These are phyloP conservation scores for Drosophila villosipedis DNA, from an alignment of 2,888 invertebrate genomes.

Conservation along the genomic window DNA sequence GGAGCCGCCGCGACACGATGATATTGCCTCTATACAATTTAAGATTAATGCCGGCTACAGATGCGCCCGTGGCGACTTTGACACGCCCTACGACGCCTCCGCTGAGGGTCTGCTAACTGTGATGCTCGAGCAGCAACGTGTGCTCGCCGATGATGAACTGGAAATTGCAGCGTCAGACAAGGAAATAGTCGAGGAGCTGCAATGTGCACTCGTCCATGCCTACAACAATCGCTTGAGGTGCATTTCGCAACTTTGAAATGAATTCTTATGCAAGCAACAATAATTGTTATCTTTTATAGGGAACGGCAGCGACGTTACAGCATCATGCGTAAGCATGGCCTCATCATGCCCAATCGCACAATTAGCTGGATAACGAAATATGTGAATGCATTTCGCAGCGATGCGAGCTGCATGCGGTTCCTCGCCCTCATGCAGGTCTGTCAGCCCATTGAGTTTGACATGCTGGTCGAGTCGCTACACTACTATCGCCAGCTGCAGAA, in stretches of 20 bases:
- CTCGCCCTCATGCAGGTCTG: constrained; percentile 91
- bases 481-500: constrained; percentile 89
- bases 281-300: constrained; percentile 56
- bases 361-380: constrained; percentile 90
- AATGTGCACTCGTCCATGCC: constrained; percentile 89
- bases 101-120: constrained; percentile 89
- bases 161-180: constrained; percentile 36
- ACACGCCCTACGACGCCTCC: constrained; percentile 92
- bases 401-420: constrained; percentile 86
- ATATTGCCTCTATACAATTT: constrained; percentile 86
- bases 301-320: constrained; percentile 91
- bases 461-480: constrained; percentile 91
- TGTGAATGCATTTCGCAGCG: constrained; percentile 87
- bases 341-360: constrained; percentile 90
- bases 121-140: constrained; percentile 54
- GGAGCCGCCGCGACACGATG: constrained; percentile 90
- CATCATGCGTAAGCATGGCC: constrained; percentile 91
- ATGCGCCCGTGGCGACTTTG: constrained; percentile 94
- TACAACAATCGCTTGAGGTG: constrained; percentile 90
- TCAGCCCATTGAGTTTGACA: constrained; percentile 90
- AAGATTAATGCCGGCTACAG: constrained; percentile 93
- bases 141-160: constrained; percentile 65
- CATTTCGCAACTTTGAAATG: background rate
- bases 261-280: background rate
- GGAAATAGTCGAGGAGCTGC: constrained; percentile 87